These are phyloP conservation scores for Psittacula cyanocephala DNA, from an alignment of 2,113 vertebrate genomes.

Conservation along the genomic window DNA sequence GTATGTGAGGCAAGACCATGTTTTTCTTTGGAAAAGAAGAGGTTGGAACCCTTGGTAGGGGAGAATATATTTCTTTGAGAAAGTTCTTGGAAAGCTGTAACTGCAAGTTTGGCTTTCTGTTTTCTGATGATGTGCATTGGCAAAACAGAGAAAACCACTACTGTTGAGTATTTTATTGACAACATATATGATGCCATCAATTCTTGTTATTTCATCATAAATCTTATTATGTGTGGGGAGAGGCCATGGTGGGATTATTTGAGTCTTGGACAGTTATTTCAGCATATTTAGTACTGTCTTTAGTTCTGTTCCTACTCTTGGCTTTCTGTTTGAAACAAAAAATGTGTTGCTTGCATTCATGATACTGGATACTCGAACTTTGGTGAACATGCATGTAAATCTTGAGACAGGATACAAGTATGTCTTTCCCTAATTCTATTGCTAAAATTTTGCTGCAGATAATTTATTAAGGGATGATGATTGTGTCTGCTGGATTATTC, in stretches of 20 bases:
- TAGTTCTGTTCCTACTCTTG: background rate
- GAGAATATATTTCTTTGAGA: background rate
- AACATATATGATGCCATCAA: background rate
- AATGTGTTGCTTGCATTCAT: background rate
- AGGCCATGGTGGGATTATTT: background rate
- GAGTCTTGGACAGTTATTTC: background rate
- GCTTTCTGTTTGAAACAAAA: background rate
- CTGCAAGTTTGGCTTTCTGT: background rate
- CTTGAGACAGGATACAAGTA: background rate
- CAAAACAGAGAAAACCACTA: background rate
- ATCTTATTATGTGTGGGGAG: background rate
- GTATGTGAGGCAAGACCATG: slow-evolving; percentile 63
- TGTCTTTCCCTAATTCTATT: background rate
- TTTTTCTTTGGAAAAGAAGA: background rate
- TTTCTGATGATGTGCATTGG: background rate
- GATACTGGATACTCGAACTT: background rate
- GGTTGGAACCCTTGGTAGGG: background rate
- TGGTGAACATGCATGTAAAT: background rate
- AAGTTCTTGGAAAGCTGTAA: background rate
- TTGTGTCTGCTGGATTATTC: background rate
- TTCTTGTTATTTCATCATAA: background rate
- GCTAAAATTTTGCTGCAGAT: background rate
- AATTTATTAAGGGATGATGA: background rate
- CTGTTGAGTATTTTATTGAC: background rate
- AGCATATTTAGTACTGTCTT: background rate